These are phyloP conservation scores for Drosophila parvula DNA, from an alignment of 1,140 invertebrate genomes.

Conservation along the genomic window DNA sequence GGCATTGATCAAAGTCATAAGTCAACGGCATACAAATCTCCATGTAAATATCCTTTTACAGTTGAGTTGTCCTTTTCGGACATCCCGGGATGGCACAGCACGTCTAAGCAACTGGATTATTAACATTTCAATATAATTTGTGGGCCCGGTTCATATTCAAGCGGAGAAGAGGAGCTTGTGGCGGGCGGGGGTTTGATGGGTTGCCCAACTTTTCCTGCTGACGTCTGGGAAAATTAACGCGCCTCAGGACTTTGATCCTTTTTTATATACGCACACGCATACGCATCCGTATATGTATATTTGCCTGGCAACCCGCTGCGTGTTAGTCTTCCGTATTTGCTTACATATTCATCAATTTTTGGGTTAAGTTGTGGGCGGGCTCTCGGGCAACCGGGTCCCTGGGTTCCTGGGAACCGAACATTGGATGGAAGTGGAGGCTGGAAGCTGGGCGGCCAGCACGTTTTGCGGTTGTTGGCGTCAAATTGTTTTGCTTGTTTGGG, in stretches of 20 bases:
- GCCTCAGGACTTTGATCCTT: slow-evolving; percentile 79
- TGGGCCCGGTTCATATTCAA: slow-evolving; percentile 56
- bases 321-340: slow-evolving; percentile 70
- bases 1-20: slow-evolving; percentile 80
- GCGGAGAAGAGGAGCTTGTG: not conserved
- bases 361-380: slow-evolving; percentile 73
- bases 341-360: slow-evolving; percentile 83
- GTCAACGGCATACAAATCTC: slow-evolving; percentile 76
- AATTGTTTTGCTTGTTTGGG: slow-evolving; percentile 80
- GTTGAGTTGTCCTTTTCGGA: slow-evolving; percentile 76
- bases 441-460: slow-evolving; percentile 46
- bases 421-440: not conserved
- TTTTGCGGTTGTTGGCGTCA: slow-evolving; percentile 79
- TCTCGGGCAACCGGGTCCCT: not conserved
- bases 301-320: slow-evolving; percentile 50
- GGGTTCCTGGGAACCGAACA: not conserved
- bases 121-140: slow-evolving; percentile 83
- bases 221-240: slow-evolving; percentile 78
- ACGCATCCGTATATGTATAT: slow-evolving; percentile 42
- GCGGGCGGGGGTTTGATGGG: not conserved
- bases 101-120: slow-evolving; percentile 80
- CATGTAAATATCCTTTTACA: slow-evolving; percentile 80
- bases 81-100: slow-evolving; percentile 55
- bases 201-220: slow-evolving; percentile 72
- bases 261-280: slow-evolving; percentile 39